These are phyloP conservation scores for Luperina testacea DNA, from an alignment of 2,888 invertebrate genomes.

Conservation along the genomic window DNA sequence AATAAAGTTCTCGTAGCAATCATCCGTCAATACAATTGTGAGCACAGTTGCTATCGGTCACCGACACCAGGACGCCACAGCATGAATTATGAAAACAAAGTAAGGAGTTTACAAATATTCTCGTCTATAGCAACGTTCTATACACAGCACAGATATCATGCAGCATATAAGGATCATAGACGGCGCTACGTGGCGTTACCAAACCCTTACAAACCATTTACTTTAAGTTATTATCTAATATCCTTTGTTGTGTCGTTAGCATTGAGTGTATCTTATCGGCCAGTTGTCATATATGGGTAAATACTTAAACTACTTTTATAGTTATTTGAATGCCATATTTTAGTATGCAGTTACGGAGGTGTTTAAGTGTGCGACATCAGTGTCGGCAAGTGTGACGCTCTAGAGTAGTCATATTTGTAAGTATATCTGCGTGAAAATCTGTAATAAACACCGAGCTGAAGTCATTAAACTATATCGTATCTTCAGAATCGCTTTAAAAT, in stretches of 20 bases:
- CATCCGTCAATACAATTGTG: constrained; percentile 58
- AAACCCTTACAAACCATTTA: constrained; percentile 25
- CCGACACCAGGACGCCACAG: constrained; percentile 54
- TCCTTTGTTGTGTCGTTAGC: constrained; percentile 52
- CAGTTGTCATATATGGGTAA: constrained; percentile 44
- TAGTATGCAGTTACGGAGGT: constrained; percentile 39
- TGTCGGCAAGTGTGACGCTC: not conserved
- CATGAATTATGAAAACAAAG: constrained; percentile 63
- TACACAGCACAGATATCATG: constrained; percentile 21
- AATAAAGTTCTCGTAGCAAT: constrained; percentile 47
- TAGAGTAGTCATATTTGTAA: not conserved
- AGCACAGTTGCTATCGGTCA: constrained; percentile 52
- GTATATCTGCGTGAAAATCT: not conserved
- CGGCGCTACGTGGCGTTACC: constrained; percentile 2
- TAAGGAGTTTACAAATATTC: constrained; percentile 62
- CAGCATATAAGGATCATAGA: constrained; percentile 2
- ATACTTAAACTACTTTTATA: constrained; percentile 53
- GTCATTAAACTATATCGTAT: not conserved
- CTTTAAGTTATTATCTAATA: constrained; percentile 38
- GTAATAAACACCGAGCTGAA: not conserved
- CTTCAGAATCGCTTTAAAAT: constrained; percentile 17
- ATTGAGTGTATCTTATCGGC: constrained; percentile 56
- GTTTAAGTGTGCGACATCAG: constrained; percentile 9
- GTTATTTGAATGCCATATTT: constrained; percentile 56
- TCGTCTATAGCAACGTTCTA: constrained; percentile 36